Evolutionary conservation across 2,113 vertebrate species (phyloP).

Genomic region (Myiopsitta monachus): DNA sequence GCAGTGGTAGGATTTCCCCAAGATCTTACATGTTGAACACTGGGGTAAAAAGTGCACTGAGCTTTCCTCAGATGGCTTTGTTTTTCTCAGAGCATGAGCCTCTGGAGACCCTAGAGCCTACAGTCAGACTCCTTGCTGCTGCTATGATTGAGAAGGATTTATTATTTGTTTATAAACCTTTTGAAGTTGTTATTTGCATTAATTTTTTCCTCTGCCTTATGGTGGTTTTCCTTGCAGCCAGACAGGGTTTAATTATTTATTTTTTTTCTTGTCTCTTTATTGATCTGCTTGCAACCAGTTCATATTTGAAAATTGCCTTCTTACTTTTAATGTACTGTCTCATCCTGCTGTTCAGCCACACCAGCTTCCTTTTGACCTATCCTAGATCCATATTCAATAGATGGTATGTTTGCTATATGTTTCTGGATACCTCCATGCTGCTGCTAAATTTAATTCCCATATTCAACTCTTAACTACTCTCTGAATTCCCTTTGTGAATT

Average conservation of each 20-base stretch:
- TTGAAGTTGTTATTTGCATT: not conserved
- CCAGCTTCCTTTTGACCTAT: not conserved
- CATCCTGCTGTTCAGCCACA: not conserved
- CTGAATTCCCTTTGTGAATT: not conserved
- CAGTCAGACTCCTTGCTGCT: not conserved
- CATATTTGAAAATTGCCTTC: not conserved
- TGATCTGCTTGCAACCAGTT: not conserved
- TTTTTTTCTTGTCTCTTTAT: not conserved
- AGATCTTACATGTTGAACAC: not conserved
- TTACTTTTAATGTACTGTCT: not conserved
- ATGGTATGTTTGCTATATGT: not conserved
- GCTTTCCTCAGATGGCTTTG: not conserved
- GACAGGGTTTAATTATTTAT: not conserved
- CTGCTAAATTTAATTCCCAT: not conserved
- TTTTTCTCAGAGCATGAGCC: not conserved
- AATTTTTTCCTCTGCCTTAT: not conserved
- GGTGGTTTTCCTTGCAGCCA: not conserved
- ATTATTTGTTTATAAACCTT: slow-evolving; percentile 4
- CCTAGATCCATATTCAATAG: not conserved
- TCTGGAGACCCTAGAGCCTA: not conserved
- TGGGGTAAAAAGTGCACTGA: not conserved
- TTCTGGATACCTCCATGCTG: not conserved
- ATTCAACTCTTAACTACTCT: not conserved
- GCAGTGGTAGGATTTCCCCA: not conserved
- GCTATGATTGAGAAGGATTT: not conserved